phyloP scores from a whole-genome alignment of 2,113 vertebrate species.

The Camelus dromedarius region DNA sequence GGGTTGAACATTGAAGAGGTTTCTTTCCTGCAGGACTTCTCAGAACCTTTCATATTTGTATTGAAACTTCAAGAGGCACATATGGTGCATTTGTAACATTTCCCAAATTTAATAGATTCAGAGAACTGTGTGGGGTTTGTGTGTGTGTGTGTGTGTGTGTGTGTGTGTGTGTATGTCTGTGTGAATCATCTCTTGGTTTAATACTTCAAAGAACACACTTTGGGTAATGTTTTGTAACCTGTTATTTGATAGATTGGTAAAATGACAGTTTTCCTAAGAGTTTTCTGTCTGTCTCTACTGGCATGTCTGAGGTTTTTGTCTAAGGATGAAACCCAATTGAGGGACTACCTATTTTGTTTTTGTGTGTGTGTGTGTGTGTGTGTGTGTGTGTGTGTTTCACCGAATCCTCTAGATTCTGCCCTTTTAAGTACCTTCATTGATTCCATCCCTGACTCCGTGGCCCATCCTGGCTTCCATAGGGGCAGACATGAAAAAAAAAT shows the following conservation, averaged over 20 bases:
- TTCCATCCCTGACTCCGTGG: neutral
- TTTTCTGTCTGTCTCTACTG: constrained; percentile 38
- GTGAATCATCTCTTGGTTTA: constrained; percentile 49
- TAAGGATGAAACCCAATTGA: constrained; percentile 43
- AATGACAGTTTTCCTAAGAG: constrained; percentile 47
- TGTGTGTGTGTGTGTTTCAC: neutral
- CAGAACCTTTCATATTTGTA: neutral
- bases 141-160: too few relatives aligned
- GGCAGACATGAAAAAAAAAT: constrained; percentile 20
- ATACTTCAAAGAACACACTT: neutral
- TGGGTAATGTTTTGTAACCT: constrained; percentile 17
- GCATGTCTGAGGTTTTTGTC: neutral
- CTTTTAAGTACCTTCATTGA: neutral
- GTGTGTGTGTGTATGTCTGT: neutral
- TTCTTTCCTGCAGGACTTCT: constrained; percentile 9
- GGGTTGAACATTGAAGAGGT: neutral
- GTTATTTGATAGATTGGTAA: constrained; percentile 48
- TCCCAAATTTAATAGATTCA: constrained; percentile 10
- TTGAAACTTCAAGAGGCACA: constrained; percentile 17
- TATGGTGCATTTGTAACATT: neutral
- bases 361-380: neutral
- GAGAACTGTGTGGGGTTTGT: neutral
- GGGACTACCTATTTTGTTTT: neutral
- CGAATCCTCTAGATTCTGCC: neutral
- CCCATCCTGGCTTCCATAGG: neutral